Evolutionary conservation across 1,140 invertebrate species (phyloP).

Genomic region (Hycleus cichorii): DNA sequence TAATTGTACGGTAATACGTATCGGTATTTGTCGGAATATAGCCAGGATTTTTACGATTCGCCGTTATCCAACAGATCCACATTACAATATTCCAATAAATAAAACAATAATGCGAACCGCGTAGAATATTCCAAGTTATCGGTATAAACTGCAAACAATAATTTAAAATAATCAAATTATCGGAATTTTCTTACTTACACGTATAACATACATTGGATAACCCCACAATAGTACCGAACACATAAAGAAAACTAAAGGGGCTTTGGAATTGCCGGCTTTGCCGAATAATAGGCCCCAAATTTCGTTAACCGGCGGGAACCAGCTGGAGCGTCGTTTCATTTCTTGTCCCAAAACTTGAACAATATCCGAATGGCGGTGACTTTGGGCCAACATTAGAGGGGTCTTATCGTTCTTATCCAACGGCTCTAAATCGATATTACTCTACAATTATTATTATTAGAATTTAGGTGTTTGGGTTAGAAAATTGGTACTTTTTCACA

Average conservation of each 20-base stretch:
- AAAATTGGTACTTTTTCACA: conserved; percentile 67
- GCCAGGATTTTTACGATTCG: conserved; percentile 80
- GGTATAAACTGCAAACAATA: conserved; percentile 50
- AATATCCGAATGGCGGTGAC: conserved; percentile 77
- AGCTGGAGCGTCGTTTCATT: conserved; percentile 69
- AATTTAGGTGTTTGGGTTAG: neutral
- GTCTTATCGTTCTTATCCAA: conserved; percentile 88
- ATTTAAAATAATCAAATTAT: neutral
- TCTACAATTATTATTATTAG: conserved; percentile 44
- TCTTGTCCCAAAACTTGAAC: conserved; percentile 72
- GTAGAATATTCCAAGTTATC: conserved; percentile 80
- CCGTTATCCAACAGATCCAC: conserved; percentile 88
- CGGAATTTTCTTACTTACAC: conserved; percentile 47
- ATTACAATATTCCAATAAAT: conserved; percentile 84
- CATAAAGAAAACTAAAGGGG: conserved; percentile 76
- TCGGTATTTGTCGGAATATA: conserved; percentile 83
- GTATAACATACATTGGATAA: conserved; percentile 87
- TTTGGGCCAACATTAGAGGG: conserved; percentile 77
- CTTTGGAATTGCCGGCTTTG: conserved; percentile 82
- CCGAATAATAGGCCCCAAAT: conserved; percentile 86
- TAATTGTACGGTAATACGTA: conserved; percentile 80
- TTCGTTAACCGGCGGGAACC: conserved; percentile 79
- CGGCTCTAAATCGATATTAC: conserved; percentile 75
- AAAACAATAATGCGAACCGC: conserved; percentile 80
- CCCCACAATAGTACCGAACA: conserved; percentile 81